Evolutionary conservation across 2,888 invertebrate species (phyloP).

Genomic region (Conchocele bisecta): DNA sequence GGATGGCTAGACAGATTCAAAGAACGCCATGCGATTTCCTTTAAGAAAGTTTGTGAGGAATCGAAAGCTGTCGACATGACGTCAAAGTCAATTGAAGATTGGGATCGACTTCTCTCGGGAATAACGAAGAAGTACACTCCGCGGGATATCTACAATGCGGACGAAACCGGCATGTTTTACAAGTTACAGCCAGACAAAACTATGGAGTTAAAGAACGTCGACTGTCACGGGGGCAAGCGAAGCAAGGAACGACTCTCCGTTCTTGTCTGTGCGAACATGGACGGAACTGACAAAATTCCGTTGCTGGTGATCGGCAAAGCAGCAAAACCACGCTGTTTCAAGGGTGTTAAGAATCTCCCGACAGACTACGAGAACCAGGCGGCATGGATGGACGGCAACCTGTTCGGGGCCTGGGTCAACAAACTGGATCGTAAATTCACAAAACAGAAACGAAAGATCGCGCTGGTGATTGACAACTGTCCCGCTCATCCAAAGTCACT

Average conservation of each 20-base stretch:
- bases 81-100: no score
- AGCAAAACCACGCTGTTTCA: slow-evolving; percentile 52
- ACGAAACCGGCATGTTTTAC: slow-evolving; percentile 60
- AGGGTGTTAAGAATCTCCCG: slow-evolving; percentile 45
- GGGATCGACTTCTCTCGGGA: no score
- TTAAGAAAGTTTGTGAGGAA: no score
- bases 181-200: slow-evolving; percentile 38
- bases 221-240: slow-evolving; percentile 29
- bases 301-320: slow-evolving; percentile 56
- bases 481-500: slow-evolving; percentile 56
- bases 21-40: no score
- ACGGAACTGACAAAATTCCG: slow-evolving; percentile 42
- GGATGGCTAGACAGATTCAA: slow-evolving; percentile 35
- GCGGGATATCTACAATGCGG: slow-evolving; percentile 55
- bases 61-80: no score
- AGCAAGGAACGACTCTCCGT: slow-evolving; percentile 50
- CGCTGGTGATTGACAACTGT: slow-evolving; percentile 62
- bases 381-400: slow-evolving; percentile 53
- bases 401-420: slow-evolving; percentile 59
- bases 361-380: slow-evolving; percentile 35
- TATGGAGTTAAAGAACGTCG: slow-evolving; percentile 35
- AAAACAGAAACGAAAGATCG: slow-evolving; percentile 32
- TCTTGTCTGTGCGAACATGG: slow-evolving; percentile 46
- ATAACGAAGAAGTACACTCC: slow-evolving; percentile 43
- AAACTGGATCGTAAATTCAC: slow-evolving; percentile 40